Conservation (phyloP, 2,113 vertebrate genomes). For the Leptobrachium leishanense region DNA sequence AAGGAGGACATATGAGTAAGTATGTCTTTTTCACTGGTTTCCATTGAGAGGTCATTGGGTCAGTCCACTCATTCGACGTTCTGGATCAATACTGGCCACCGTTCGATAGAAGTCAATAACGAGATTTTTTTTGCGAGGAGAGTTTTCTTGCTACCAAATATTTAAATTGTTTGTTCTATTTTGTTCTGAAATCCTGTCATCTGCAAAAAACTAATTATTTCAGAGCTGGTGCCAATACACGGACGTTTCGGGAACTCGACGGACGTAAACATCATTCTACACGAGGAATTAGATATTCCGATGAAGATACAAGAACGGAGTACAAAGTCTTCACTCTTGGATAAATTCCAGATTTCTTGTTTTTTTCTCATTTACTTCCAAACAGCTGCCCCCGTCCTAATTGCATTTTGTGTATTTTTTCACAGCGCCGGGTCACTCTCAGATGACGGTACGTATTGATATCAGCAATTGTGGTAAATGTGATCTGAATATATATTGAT, state of each 20-base stretch:
- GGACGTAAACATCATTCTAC: slow-evolving; percentile 31
- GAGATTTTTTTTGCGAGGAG: no score
- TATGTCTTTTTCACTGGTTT: no score
- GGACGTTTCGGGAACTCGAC: slow-evolving; percentile 31
- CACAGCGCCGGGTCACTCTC: slow-evolving; percentile 28
- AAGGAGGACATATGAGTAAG: no score
- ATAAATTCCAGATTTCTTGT: slow-evolving; percentile 20
- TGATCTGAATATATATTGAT: no score
- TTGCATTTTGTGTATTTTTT: slow-evolving; percentile 35
- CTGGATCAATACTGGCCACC: no score
- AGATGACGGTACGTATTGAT: slow-evolving; percentile 28
- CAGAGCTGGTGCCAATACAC: slow-evolving; percentile 26
- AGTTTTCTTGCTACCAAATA: slow-evolving; percentile 1
- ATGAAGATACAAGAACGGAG: slow-evolving; percentile 43
- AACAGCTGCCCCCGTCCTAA: slow-evolving; percentile 47
- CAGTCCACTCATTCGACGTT: no score
- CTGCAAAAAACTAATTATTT: slow-evolving; percentile 42
- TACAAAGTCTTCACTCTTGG: slow-evolving; percentile 37
- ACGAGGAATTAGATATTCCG: slow-evolving; percentile 32
- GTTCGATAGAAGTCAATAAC: no score
- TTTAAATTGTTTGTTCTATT: slow-evolving; percentile 27
- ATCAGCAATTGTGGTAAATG: slow-evolving; percentile 17
- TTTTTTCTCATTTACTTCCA: slow-evolving; percentile 39
- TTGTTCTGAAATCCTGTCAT: slow-evolving; percentile 33
- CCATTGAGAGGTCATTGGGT: no score